phyloP scores from a whole-genome alignment of 2,113 vertebrate genomes.

The Myiozetetes cayanensis region DNA sequence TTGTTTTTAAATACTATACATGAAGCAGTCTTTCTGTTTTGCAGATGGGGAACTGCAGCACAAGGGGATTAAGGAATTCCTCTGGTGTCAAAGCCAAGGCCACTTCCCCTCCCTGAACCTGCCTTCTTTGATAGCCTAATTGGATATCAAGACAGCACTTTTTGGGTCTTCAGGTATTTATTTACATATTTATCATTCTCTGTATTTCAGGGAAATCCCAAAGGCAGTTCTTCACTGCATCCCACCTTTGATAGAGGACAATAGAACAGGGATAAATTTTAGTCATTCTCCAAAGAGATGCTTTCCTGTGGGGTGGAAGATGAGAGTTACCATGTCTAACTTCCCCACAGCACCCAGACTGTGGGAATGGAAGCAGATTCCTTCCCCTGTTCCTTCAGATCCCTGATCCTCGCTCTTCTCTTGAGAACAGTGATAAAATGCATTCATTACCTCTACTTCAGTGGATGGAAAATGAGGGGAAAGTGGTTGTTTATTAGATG shows the following conservation, averaged over 20 bases:
- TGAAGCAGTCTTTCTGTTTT: neutral
- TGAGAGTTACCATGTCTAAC: neutral
- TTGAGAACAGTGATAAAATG: conserved; percentile 63
- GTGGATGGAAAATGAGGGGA: conserved; percentile 46
- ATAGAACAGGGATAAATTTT: fast-evolving
- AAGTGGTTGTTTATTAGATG: conserved; percentile 69
- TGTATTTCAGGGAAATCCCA: neutral
- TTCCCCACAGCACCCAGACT: neutral
- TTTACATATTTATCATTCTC: neutral
- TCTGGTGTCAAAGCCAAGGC: neutral
- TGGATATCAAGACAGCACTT: neutral
- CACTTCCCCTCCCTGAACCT: neutral
- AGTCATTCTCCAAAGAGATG: neutral
- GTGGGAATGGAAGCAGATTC: neutral
- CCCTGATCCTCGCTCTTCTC: conserved; percentile 38
- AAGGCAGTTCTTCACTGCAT: neutral
- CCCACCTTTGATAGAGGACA: neutral
- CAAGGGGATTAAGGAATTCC: neutral
- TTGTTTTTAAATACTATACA: fast-evolving
- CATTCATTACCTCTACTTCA: conserved; percentile 61
- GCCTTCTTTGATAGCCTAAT: neutral
- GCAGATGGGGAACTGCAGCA: neutral
- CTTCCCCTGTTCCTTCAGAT: neutral
- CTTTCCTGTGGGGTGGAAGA: neutral
- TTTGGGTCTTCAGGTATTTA: neutral